These are phyloP conservation scores for Pycnonotus jocosus DNA, from an alignment of 2,113 vertebrate genomes.

Conservation along the genomic window DNA sequence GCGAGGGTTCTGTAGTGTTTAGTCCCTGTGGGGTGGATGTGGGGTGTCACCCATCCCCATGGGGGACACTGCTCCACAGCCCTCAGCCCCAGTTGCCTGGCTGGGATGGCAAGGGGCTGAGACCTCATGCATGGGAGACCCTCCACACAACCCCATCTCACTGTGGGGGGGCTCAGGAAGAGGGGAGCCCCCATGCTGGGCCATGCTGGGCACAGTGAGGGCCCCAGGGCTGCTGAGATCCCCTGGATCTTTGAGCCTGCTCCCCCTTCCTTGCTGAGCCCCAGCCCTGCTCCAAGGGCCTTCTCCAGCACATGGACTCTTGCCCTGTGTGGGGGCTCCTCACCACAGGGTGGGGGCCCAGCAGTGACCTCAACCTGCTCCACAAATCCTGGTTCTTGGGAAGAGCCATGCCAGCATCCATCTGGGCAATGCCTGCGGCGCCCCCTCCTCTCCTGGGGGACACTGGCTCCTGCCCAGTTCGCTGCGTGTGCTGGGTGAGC, in stretches of 20 bases:
- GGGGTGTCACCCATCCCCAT: neutral
- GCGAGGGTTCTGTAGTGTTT: neutral
- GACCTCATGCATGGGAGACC: neutral
- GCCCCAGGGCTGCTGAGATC: neutral
- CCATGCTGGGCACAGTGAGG: neutral
- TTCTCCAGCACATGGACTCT: neutral
- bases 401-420: accelerated
- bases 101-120: neutral
- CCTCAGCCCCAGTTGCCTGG: neutral
- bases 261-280: neutral
- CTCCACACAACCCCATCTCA: neutral
- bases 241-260: neutral
- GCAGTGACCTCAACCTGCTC: neutral
- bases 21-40: neutral
- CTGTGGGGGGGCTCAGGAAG: neutral
- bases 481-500: neutral
- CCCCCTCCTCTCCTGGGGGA: neutral
- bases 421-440: accelerated
- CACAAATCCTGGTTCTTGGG: neutral
- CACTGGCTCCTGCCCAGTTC: neutral
- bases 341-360: neutral
- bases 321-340: neutral
- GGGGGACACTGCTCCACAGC: neutral
- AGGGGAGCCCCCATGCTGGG: neutral
- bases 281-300: neutral